Conservation (phyloP, 2,888 invertebrate species). For the Craniophora ligustri region DNA sequence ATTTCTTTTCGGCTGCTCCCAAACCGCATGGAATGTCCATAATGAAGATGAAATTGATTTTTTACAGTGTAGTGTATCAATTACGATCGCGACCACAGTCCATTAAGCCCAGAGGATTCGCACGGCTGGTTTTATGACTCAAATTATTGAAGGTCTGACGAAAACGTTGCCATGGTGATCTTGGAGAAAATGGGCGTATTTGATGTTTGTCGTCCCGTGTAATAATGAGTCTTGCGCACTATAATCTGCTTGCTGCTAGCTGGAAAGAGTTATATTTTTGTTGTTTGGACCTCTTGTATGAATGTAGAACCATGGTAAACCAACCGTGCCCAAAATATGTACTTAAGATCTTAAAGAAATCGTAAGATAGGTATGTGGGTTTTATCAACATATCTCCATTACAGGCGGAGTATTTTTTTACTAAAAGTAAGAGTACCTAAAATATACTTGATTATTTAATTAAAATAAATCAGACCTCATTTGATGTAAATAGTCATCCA, state of each 20-base stretch:
- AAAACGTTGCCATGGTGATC: slow-evolving; percentile 45
- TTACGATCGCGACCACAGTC: slow-evolving; percentile 52
- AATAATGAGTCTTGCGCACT: slow-evolving; percentile 2
- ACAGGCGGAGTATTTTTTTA: too few species aligned
- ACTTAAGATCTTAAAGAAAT: too few species aligned
- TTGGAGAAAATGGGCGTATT: slow-evolving; percentile 27
- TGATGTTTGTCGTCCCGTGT: slow-evolving; percentile 23
- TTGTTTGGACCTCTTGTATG: too few species aligned
- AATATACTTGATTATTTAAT: too few species aligned
- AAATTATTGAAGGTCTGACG: slow-evolving; percentile 57
- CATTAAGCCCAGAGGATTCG: slow-evolving; percentile 65
- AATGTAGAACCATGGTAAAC: background rate
- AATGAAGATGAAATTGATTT: slow-evolving; percentile 52
- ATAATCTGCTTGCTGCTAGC: background rate
- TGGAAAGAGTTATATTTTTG: background rate
- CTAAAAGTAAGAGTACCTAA: too few species aligned
- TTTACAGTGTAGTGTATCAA: slow-evolving; percentile 52
- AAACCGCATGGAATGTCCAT: slow-evolving; percentile 38
- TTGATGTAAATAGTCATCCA: background rate
- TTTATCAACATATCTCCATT: too few species aligned
- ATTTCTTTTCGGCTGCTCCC: slow-evolving; percentile 37
- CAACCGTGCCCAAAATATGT: too few species aligned
- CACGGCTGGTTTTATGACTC: slow-evolving; percentile 67
- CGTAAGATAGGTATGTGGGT: too few species aligned
- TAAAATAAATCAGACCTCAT: background rate